phyloP scores from a whole-genome alignment of 2,797 vertebrate genomes.

The Forpus xanthops region DNA sequence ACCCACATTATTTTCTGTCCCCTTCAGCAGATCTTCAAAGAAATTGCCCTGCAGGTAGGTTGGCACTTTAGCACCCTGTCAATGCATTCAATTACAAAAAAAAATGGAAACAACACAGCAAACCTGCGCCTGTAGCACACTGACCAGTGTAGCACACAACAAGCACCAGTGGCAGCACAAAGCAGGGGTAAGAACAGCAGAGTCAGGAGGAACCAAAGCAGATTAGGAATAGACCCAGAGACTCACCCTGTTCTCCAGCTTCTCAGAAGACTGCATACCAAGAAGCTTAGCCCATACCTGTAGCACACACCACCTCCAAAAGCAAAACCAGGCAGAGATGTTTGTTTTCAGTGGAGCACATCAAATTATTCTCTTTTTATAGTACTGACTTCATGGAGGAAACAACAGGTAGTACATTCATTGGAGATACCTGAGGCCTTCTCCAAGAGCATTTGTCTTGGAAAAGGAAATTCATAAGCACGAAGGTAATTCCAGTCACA shows the following conservation, averaged over 20 bases:
- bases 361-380: not conserved
- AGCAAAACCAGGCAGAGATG: not conserved
- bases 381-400: not conserved
- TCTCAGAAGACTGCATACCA: not conserved
- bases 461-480: not conserved
- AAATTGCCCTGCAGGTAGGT: not conserved
- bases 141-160: not conserved
- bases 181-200: not conserved
- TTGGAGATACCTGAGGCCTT: not conserved
- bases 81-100: not conserved
- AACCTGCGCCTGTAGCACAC: not conserved
- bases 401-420: accelerated
- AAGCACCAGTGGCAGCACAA: not conserved
- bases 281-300: not conserved
- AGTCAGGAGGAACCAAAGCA: not conserved
- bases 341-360: not conserved
- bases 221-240: not conserved
- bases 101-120: not conserved
- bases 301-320: not conserved
- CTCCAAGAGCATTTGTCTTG: not conserved
- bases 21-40: constrained; percentile 13
- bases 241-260: not conserved
- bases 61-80: constrained; percentile 39
- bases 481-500: not conserved
- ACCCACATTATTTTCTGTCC: not conserved